phyloP scores from a whole-genome alignment of 2,113 vertebrate species.

The Halichoerus grypus region DNA sequence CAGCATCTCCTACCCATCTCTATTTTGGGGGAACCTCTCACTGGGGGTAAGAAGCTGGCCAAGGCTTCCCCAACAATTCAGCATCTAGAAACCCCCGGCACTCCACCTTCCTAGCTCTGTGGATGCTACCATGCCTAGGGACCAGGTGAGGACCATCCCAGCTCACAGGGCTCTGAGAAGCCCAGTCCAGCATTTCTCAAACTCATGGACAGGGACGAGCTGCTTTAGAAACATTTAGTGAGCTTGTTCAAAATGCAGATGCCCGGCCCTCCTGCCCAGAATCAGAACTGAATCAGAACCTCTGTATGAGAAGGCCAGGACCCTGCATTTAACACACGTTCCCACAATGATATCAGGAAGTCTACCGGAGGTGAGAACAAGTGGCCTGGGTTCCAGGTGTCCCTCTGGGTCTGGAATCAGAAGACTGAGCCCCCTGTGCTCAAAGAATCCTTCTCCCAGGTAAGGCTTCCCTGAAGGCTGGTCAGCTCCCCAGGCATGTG shows the following conservation, averaged over 20 bases:
- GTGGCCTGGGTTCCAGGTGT: not conserved
- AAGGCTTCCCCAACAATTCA: not conserved
- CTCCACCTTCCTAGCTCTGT: not conserved
- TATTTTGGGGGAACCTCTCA: not conserved
- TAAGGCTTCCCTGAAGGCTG: not conserved
- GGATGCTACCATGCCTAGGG: not conserved
- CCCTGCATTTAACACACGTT: not conserved
- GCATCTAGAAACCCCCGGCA: not conserved
- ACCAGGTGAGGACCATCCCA: rapidly evolving
- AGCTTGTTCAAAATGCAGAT: not conserved
- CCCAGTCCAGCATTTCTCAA: not conserved
- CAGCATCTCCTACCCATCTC: not conserved
- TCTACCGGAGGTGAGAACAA: not conserved
- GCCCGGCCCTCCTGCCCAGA: not conserved
- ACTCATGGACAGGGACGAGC: not conserved
- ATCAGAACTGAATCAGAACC: not conserved
- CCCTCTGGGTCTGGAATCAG: not conserved
- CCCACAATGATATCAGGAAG: too few species aligned
- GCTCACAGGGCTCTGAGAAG: not conserved
- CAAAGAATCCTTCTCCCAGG: not conserved
- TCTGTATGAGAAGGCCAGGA: not conserved
- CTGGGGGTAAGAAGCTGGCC: not conserved
- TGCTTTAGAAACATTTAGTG: not conserved
- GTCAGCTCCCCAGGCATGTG: not conserved
- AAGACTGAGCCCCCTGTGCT: not conserved